Evolutionary conservation across 2,888 invertebrate genomes (phyloP), one percentile per base, ranked within the genome.

Genomic region (Andrena dorsata): DNA sequence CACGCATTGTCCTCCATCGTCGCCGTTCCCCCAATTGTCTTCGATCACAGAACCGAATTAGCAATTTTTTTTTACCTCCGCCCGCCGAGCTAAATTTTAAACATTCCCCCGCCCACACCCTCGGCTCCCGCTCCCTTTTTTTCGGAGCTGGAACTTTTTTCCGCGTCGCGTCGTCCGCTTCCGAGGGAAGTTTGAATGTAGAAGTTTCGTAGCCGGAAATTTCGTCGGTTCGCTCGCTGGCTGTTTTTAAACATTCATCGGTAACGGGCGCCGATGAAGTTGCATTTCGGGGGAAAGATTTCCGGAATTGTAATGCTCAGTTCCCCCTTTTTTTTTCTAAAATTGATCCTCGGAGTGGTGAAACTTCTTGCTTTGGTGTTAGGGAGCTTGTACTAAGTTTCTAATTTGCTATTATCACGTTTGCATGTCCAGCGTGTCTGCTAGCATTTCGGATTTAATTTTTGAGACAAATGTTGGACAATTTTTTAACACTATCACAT

Each of bases 1-100:
- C 0, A 41, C 41, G n/a, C 76, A 87, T 87, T 87, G 86, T 83
- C 64, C 83, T 49, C 73, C 80, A 53, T 61, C 66, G 32, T 20
- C 35, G 35, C 49, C 23, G 8, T 56, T 4, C 10, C 51, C 53
- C 49, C 76, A 61, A 87, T 87, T 86, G 87, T 86, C 88, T 75
- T 82, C 68, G 78, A 69, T 56, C 83, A 20, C 63, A 47, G 60
- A 41, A 84, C 65, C 82, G 78, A 76, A 71, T 76, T 73, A 85
- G 76, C 53, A 35, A 51, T 41, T 30, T 61, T 69, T 68, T 72
- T 35, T 23, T 16, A 2, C 23, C 10, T 20, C 16, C 63, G n/a
- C 5, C n/a, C 58, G 2, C 8, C 56, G 26, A 1, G n/a, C 13
- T 2, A 23, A 23, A 41, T 71, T 63, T 41, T 35, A 49, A 53